phyloP scores from a whole-genome alignment of 2,797 vertebrate genomes.

The Uromys caudimaculatus region DNA sequence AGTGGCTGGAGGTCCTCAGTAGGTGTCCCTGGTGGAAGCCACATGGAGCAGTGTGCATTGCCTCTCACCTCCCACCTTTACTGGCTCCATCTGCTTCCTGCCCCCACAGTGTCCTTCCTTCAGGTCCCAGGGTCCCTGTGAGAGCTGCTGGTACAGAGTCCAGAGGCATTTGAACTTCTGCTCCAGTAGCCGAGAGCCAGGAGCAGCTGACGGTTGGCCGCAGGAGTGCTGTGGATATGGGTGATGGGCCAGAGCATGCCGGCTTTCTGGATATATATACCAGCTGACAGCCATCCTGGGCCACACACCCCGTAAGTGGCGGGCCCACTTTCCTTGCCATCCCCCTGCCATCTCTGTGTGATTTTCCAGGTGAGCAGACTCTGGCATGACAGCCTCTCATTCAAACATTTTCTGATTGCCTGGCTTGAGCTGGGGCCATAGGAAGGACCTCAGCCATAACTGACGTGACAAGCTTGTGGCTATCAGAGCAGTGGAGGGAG shows the following conservation, averaged over 20 bases:
- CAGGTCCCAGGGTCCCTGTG: neutral
- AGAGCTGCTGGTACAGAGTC: neutral
- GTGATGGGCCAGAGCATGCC: accelerated
- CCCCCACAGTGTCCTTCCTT: accelerated
- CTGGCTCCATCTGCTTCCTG: neutral
- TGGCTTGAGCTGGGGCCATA: neutral
- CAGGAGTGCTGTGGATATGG: neutral
- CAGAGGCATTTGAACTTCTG: neutral
- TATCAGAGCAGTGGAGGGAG: neutral
- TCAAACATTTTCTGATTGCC: neutral
- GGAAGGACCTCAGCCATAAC: neutral
- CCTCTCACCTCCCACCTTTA: neutral
- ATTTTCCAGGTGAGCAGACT: neutral
- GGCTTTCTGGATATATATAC: neutral
- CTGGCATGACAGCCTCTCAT: neutral
- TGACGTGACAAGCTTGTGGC: accelerated
- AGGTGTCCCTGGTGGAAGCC: neutral
- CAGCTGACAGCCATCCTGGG: neutral
- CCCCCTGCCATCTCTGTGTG: neutral
- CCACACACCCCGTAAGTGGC: neutral
- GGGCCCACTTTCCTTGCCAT: neutral
- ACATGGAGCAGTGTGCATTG: neutral
- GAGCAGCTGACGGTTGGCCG: neutral
- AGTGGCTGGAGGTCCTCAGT: no score
- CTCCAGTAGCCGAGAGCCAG: neutral